These are phyloP conservation scores for Merops nubicus DNA, from an alignment of 2,113 vertebrate genomes.

Conservation along the genomic window DNA sequence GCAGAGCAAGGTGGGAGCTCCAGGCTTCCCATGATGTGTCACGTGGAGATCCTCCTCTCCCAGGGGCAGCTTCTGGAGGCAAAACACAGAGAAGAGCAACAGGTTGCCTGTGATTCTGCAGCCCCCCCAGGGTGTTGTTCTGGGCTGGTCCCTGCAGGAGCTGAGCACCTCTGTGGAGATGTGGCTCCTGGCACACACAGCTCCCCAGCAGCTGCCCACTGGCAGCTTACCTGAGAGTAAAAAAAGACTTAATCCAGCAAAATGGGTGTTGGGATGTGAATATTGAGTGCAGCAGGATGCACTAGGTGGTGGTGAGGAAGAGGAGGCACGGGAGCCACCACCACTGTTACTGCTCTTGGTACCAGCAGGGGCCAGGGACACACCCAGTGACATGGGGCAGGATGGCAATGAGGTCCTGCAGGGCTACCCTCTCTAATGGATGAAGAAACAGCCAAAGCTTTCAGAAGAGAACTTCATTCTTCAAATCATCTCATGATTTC, in stretches of 20 bases:
- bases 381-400: no score
- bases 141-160: no score
- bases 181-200: no score
- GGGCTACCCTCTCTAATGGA: neutral
- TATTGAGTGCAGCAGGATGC: no score
- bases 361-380: no score
- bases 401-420: neutral
- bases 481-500: neutral
- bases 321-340: fast-evolving
- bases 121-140: neutral
- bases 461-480: neutral
- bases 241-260: neutral
- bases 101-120: neutral
- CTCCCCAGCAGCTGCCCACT: neutral
- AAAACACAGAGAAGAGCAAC: neutral
- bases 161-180: neutral
- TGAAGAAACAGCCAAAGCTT: neutral
- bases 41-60: no score
- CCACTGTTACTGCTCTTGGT: neutral
- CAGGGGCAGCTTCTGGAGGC: neutral
- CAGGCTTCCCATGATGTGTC: neutral
- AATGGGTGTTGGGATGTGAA: no score
- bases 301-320: neutral
- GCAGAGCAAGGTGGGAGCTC: neutral
- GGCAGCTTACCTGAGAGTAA: no score